Conservation (phyloP, 2,797 vertebrate genomes). For the Pterois miles region DNA sequence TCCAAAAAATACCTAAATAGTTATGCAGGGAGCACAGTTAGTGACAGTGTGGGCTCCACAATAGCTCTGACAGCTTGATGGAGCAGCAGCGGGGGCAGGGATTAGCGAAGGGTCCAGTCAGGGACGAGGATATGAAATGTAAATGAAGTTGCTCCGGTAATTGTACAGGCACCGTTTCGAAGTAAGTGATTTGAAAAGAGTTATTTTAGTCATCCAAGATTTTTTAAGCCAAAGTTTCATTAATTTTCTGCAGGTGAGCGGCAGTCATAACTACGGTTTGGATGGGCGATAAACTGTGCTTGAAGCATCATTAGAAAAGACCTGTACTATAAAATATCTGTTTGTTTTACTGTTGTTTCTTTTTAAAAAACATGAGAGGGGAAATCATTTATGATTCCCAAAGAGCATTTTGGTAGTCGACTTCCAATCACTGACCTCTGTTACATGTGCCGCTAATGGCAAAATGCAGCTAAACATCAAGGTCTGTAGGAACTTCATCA, state of each 20-base stretch:
- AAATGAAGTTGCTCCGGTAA: conserved; percentile 28
- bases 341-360: neutral
- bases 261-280: neutral
- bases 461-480: neutral
- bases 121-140: conserved; percentile 2
- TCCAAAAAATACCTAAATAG: too few species aligned
- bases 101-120: conserved; percentile 5
- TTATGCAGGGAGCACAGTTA: too few species aligned
- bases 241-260: conserved; percentile 2
- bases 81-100: too few species aligned
- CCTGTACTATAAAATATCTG: neutral
- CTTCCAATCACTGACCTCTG: neutral
- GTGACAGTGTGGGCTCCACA: too few species aligned
- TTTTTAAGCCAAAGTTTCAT: conserved; percentile 21
- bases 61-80: too few species aligned
- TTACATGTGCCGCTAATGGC: neutral
- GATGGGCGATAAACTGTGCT: neutral
- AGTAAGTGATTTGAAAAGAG: conserved; percentile 19
- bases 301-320: neutral
- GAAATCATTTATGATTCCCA: neutral
- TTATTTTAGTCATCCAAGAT: neutral
- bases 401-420: neutral
- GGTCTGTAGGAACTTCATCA: neutral
- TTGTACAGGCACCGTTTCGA: conserved; percentile 21
- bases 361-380: neutral